Percentiles rank a stretch among this genome's conserved stretches.
Evolutionary conservation across 2,888 invertebrate genomes (phyloP).

Genomic region (Lasioglossum figueresi): DNA sequence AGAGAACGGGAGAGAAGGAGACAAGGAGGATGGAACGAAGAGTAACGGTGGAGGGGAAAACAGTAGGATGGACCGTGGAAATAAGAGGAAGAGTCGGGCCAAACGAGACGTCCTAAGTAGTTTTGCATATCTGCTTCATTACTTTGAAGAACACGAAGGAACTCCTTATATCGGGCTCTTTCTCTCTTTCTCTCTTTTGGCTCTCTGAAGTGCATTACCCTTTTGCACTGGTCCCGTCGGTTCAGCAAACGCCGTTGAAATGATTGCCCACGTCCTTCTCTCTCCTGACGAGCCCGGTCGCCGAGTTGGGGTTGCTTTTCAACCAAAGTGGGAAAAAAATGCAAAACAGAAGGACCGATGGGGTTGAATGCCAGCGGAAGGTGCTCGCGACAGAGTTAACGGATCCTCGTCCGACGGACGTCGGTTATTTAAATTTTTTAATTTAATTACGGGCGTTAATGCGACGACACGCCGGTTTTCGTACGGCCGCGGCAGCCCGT

Average conservation of each 20-base stretch:
- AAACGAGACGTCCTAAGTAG: slow-evolving; percentile 72
- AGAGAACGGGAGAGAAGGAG: background rate
- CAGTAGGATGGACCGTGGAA: slow-evolving; percentile 36
- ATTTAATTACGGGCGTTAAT: slow-evolving; percentile 69
- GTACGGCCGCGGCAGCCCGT: slow-evolving; percentile 49
- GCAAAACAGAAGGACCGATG: slow-evolving; percentile 33
- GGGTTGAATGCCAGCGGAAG: slow-evolving; percentile 33
- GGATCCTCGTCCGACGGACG: slow-evolving; percentile 38
- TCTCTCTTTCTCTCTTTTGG: slow-evolving; percentile 7
- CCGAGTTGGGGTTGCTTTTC: slow-evolving; percentile 18
- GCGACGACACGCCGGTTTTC: slow-evolving; percentile 51
- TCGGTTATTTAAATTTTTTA: slow-evolving; percentile 74
- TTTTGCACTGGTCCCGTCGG: slow-evolving; percentile 30
- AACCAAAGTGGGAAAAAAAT: background rate
- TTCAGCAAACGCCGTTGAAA: slow-evolving; percentile 47
- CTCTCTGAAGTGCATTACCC: slow-evolving; percentile 65
- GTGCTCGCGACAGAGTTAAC: slow-evolving; percentile 35
- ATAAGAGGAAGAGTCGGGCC: slow-evolving; percentile 49
- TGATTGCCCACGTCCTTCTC: slow-evolving; percentile 47
- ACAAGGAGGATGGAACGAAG: slow-evolving; percentile 3
- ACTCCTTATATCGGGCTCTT: slow-evolving; percentile 61
- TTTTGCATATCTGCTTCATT: slow-evolving; percentile 78
- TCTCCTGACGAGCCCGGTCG: background rate
- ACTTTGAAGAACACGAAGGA: slow-evolving; percentile 71
- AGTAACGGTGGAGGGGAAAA: background rate